A percentile compares a stretch with the other conserved stretches of the same genome.
Evolutionary conservation across 1,140 invertebrate species (phyloP).

Genomic region (Aphelenchoides fujianensis): DNA sequence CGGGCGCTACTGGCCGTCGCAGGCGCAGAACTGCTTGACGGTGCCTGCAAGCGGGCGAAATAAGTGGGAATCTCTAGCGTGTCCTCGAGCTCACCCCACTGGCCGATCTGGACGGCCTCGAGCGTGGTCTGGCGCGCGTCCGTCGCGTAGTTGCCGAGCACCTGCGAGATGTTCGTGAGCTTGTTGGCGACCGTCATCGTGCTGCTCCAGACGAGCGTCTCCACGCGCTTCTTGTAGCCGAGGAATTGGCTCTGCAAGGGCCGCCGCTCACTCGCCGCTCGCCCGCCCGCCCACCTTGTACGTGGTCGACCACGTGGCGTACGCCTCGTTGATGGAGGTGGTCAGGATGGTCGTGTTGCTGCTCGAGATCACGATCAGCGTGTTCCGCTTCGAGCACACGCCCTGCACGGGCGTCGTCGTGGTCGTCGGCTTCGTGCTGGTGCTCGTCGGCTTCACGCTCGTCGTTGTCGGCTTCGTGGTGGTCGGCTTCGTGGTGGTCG

Average conservation of each 20-base stretch:
- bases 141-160: not conserved
- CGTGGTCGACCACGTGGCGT: not conserved
- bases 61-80: too few species aligned
- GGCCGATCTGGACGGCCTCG: not conserved
- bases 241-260: not conserved
- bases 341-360: conserved; percentile 10
- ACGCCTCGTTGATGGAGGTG: conserved; percentile 12
- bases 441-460: not conserved
- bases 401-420: not conserved
- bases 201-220: not conserved
- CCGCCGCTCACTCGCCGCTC: too few species aligned
- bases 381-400: not conserved
- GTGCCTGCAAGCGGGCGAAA: not conserved
- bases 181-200: not conserved
- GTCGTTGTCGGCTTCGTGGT: not conserved
- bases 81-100: not conserved
- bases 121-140: not conserved
- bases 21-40: not conserved
- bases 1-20: not conserved
- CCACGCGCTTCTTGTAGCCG: conserved; percentile 13
- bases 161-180: not conserved
- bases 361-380: not conserved
- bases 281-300: not conserved
- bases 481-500: not conserved
- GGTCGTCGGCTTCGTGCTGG: not conserved